Conservation (phyloP, 1,140 invertebrate species). For the Saccostrea glomerata region DNA sequence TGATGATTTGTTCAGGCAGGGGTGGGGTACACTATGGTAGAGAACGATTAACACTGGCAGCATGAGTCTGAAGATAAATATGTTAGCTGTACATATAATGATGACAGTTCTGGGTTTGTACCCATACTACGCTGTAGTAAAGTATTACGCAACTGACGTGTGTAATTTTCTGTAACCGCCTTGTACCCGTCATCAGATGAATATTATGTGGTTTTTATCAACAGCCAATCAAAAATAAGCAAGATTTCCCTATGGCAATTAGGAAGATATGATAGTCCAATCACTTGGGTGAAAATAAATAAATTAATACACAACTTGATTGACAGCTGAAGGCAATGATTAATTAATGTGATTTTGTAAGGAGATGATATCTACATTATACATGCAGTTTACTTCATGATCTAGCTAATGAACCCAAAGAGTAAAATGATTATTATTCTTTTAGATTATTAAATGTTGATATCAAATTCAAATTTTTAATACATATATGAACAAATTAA, state of each 20-base stretch:
- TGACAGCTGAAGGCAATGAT: neutral
- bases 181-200: neutral
- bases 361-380: neutral
- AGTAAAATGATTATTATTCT: too few species aligned
- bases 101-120: constrained; percentile 1
- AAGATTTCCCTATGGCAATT: neutral
- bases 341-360: constrained; percentile 4
- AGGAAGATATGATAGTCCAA: constrained; percentile 14
- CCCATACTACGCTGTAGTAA: constrained; percentile 28
- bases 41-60: neutral
- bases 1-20: neutral
- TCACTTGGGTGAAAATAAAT: neutral
- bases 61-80: neutral
- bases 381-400: too few species aligned
- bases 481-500: too few species aligned
- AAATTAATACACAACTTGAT: neutral
- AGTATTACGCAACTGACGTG: neutral
- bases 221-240: constrained; percentile 1
- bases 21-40: neutral
- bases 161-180: neutral
- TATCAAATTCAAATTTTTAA: too few species aligned
- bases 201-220: neutral
- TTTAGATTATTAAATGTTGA: too few species aligned
- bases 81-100: neutral
- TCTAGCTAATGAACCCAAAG: too few species aligned